Percentiles rank a stretch among this genome's conserved stretches.
Evolutionary conservation across 2,888 invertebrate species (phyloP).

Genomic region (Metalampra italica): DNA sequence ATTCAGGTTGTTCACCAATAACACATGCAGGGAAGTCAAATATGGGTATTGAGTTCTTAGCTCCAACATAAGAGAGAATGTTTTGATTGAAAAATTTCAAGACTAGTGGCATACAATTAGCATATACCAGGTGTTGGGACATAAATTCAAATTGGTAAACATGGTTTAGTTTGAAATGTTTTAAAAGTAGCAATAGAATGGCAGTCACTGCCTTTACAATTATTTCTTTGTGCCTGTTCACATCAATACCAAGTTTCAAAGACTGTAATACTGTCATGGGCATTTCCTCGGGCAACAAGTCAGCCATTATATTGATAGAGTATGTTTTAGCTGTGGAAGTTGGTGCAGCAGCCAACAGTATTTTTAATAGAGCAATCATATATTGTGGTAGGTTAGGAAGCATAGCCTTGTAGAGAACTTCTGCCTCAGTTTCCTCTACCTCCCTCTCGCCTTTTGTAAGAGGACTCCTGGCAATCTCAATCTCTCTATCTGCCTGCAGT

Average conservation of each 20-base stretch:
- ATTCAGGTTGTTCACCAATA: constrained; percentile 95
- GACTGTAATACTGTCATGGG: constrained; percentile 97
- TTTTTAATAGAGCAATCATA: constrained; percentile 97
- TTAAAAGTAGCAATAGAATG: constrained; percentile 92
- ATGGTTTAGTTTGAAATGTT: constrained; percentile 98
- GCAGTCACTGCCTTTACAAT: constrained; percentile 97
- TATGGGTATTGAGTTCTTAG: constrained; percentile 95
- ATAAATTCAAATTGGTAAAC: constrained; percentile 99
- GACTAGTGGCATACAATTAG: constrained; percentile 98
- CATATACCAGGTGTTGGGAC: constrained; percentile 99
- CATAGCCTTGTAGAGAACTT: constrained; percentile 95
- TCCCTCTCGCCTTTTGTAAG: constrained; percentile 90
- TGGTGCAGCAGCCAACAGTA: constrained; percentile 97
- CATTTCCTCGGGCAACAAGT: constrained; percentile 98
- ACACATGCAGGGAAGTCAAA: constrained; percentile 98
- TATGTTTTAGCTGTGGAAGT: constrained; percentile 99
- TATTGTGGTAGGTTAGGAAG: constrained; percentile 97
- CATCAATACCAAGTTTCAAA: constrained; percentile 97
- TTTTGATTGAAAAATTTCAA: constrained; percentile 99
- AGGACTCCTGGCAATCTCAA: constrained; percentile 94
- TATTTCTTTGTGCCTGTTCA: constrained; percentile 98
- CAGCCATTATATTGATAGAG: constrained; percentile 98
- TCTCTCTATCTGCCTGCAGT: constrained; percentile 93
- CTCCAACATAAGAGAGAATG: constrained; percentile 95
- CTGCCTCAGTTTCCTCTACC: constrained; percentile 89